phyloP scores from a whole-genome alignment of 64 coral and sea anemone genomes.

The Montipora efflorescens region DNA sequence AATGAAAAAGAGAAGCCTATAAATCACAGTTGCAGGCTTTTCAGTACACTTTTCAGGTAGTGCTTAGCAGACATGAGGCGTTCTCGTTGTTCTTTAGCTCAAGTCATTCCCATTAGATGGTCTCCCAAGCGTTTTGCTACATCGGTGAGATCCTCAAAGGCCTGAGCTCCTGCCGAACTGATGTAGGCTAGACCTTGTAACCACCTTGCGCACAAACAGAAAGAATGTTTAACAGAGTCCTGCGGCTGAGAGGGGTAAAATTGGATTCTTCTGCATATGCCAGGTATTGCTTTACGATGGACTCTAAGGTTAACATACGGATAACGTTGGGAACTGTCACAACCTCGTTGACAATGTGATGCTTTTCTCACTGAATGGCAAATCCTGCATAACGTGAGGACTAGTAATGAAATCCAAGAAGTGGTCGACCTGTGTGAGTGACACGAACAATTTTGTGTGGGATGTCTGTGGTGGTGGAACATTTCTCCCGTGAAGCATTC shows the following conservation, averaged over 20 bases:
- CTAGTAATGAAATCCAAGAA: slow-evolving; percentile 57
- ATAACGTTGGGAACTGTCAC: slow-evolving; percentile 40
- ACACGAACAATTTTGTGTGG: slow-evolving; percentile 38
- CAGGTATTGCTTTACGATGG: slow-evolving; percentile 44
- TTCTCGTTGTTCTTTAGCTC: slow-evolving; percentile 15
- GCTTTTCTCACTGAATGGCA: slow-evolving; percentile 19
- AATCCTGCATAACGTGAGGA: slow-evolving; percentile 57
- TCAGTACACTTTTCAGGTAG: slow-evolving; percentile 10
- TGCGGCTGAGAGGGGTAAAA: slow-evolving; percentile 49
- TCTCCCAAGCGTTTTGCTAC: slow-evolving; percentile 20
- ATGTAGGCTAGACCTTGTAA: slow-evolving; percentile 77
- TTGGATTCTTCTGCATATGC: slow-evolving; percentile 47
- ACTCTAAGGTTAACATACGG: slow-evolving; percentile 48
- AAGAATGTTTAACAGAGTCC: slow-evolving; percentile 49
- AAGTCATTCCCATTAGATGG: slow-evolving; percentile 16
- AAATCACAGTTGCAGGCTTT: neutral
- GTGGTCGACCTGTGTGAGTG: slow-evolving; percentile 32
- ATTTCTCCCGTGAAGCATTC: slow-evolving; percentile 12
- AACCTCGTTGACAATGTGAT: slow-evolving; percentile 35
- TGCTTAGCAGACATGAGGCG: slow-evolving; percentile 25
- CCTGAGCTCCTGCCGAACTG: neutral
- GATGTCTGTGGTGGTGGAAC: slow-evolving; percentile 26
- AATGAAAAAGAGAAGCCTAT: neutral
- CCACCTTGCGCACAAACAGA: slow-evolving; percentile 33
- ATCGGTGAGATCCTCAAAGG: neutral